Conservation (phyloP, 2,888 invertebrate species). For the Zaprionus lineosus region DNA sequence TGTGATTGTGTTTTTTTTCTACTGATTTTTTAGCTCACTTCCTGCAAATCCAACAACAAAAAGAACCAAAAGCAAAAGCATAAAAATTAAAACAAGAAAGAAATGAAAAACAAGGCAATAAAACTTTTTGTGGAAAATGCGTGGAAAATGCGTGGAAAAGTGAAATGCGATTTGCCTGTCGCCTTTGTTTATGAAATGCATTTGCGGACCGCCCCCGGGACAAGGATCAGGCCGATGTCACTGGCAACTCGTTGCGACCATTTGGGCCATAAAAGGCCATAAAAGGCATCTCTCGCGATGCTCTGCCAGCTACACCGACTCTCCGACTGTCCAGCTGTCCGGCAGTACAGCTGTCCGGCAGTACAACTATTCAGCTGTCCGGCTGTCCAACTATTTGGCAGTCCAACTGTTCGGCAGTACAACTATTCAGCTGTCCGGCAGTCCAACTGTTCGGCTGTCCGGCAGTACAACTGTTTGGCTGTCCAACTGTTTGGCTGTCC, state of each 20-base stretch:
- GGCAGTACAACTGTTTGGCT: background rate
- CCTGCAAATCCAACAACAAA: too few relatives aligned
- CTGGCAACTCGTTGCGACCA: constrained; percentile 38
- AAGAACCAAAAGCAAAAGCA: too few relatives aligned
- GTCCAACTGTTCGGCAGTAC: background rate
- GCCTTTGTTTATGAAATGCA: constrained; percentile 66
- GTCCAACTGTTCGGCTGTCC: background rate
- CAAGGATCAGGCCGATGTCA: constrained; percentile 2
- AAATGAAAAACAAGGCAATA: constrained; percentile 7
- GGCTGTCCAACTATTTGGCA: too few relatives aligned
- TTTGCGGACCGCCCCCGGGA: constrained; percentile 63
- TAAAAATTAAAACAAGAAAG: constrained; percentile 11
- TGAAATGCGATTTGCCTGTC: constrained; percentile 8
- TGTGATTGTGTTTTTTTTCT: constrained; percentile 1
- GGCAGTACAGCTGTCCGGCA: background rate
- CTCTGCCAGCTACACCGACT: background rate
- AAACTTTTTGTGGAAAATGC: constrained; percentile 17
- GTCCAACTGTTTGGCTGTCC: too few relatives aligned
- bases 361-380: background rate
- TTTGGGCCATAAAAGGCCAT: constrained; percentile 42
- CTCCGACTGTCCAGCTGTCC: background rate
- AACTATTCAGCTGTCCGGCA: too few relatives aligned
- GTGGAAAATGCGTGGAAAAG: constrained; percentile 14
- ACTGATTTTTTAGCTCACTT: constrained; percentile 27
- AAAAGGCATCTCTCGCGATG: too few relatives aligned